Conservation (phyloP, 2,888 invertebrate species). For the Drosophila atroscutellata region DNA sequence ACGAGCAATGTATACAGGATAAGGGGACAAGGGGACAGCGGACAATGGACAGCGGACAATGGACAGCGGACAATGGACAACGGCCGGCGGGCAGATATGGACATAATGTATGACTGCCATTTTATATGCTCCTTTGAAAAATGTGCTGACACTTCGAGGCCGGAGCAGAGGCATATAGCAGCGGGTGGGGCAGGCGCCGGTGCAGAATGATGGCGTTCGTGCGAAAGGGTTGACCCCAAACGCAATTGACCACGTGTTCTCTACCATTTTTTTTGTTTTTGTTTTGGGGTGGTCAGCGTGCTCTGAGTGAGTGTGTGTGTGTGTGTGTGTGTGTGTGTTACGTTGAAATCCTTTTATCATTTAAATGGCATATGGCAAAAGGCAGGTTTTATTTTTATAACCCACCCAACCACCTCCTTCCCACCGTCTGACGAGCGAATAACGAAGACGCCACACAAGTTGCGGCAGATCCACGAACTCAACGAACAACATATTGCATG, state of each 20-base stretch:
- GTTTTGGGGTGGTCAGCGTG: constrained; percentile 3
- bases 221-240: constrained; percentile 82
- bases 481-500: constrained; percentile 69
- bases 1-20: background rate
- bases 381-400: constrained; percentile 82
- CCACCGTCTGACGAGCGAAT: background rate
- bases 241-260: constrained; percentile 81
- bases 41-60: constrained; percentile 10
- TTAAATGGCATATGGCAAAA: constrained; percentile 80
- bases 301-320: constrained; percentile 8
- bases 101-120: constrained; percentile 80
- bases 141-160: constrained; percentile 79
- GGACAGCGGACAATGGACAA: constrained; percentile 23
- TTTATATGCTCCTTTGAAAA: constrained; percentile 77
- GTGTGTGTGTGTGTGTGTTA: constrained; percentile 26
- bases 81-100: constrained; percentile 70
- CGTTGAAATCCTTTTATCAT: constrained; percentile 80
- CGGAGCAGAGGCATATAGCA: constrained; percentile 31
- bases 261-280: constrained; percentile 50
- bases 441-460: constrained; percentile 71
- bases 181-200: constrained; percentile 21
- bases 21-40: background rate
- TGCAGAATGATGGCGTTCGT: constrained; percentile 74
- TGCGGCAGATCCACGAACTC: constrained; percentile 54
- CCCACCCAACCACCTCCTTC: constrained; percentile 21